phyloP scores from a whole-genome alignment of 2,888 invertebrate genomes.

The Zygaena filipendulae region DNA sequence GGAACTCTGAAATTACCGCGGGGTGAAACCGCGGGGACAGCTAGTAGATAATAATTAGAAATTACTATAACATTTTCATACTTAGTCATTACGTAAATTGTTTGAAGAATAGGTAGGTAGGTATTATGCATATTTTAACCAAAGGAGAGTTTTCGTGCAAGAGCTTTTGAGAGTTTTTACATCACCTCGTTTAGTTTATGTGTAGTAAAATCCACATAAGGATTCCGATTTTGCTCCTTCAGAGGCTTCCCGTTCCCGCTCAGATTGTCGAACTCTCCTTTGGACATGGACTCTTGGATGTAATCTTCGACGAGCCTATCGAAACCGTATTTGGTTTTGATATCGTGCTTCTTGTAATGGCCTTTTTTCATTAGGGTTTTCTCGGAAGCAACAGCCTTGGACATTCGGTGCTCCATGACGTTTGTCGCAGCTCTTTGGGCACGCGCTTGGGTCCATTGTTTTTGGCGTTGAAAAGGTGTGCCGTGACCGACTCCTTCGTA shows the following conservation, averaged over 20 bases:
- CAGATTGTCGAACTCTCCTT: constrained; percentile 89
- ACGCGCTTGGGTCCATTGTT: constrained; percentile 76
- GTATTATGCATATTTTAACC: too few species aligned
- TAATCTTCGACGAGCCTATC: constrained; percentile 92
- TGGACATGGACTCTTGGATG: constrained; percentile 90
- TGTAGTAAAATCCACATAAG: constrained; percentile 89
- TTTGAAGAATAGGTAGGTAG: too few species aligned
- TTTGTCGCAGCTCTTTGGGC: constrained; percentile 76
- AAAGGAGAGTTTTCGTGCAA: too few species aligned
- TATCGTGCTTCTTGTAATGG: constrained; percentile 73
- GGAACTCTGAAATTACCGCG: too few species aligned
- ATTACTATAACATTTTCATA: too few species aligned
- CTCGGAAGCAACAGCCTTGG: constrained; percentile 72
- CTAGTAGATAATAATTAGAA: too few species aligned
- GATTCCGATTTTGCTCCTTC: constrained; percentile 75
- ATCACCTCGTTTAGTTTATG: constrained; percentile 83
- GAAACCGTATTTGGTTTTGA: constrained; percentile 84
- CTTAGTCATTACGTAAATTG: too few species aligned
- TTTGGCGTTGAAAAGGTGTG: constrained; percentile 80
- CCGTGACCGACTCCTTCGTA: constrained; percentile 85
- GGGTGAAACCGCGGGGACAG: too few species aligned
- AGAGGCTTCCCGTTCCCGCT: constrained; percentile 86
- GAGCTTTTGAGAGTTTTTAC: too few species aligned
- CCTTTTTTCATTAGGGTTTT: constrained; percentile 74
- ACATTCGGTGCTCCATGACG: constrained; percentile 71